Base-by-base conservation (phyloP, 2,797 vertebrate species). In the Chelon labrosus region DNA sequence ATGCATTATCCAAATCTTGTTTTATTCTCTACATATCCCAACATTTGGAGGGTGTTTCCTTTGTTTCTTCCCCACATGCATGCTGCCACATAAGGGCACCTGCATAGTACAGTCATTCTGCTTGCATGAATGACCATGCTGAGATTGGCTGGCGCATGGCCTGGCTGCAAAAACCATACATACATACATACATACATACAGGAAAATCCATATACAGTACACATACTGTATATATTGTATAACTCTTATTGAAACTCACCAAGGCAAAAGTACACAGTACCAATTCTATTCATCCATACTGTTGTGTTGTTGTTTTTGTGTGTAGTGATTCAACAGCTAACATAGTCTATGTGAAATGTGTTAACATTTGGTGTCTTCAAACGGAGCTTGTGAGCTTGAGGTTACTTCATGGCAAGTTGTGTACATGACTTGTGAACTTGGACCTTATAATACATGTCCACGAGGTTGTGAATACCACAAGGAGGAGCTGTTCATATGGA, bases 131-230 rank as follows among this genome's bases (percentile, higher is more conserved):
- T 60, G 49, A 56, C 10, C 13, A n/a, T 3, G 51, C 60, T 72
- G 44, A 69, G n/a, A 20, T 82, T 53, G 67, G 22, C 35, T 81
- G 84, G 66, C 14, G 0, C 75, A 57, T 16, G 39, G 75, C 74
- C 65, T 76, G 14, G 62, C 19, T 69, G 72, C 83, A 53, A 69
- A 77, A 61, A 4, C 0, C 8, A 11, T 25, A 54, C 10, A 52
- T 25, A 31, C 7, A 31, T 31, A 31, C 31, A 73, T 16, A 64
- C 42, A 67, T 12, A 65, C 0, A 53, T 22, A 49, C 5, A 50
- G 1, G 3, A 16, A 41, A 27, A 62, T 5, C 38, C 12, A 20
- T 4, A 42, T 31, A 27, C 27, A 27, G 27, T 5, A 27, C 3
- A 27, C n/a, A n/a, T n/a, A n/a, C n/a, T n/a, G n/a, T n/a, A n/a